Evolutionary conservation across 2,888 invertebrate species (phyloP), one percentile per base, ranked within the genome.

Genomic region (Tubulanus polymorphus): DNA sequence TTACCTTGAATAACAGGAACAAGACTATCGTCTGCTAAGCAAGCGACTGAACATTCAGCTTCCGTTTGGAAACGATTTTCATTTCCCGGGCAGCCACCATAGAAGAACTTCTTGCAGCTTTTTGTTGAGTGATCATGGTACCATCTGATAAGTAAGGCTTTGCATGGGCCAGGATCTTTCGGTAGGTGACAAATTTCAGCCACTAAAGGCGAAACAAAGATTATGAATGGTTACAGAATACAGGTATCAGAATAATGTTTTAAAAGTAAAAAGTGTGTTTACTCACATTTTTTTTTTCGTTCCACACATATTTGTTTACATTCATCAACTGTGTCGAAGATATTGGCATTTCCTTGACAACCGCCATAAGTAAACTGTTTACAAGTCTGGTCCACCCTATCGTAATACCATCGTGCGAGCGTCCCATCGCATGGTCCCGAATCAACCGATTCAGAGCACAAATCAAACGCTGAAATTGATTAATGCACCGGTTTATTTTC

Each of bases 31-130:
- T 41, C 41, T 6, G 51, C 32, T 46, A 26, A 35, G 48, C 51
- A 63, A 37, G 53, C 25, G 37, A 54, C 60, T n/a, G 84, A 81
- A 68, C 89, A 89, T 18, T 74, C 74, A 35, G 89, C 89, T 51
- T 86, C 84, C n/a, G 79, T 71, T 2, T 50, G 30, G 49, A 71
- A 64, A 28, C 61, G 51, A 55, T 64, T 65, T 23, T 88, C 87
- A 64, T 89, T 89, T 28, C 92, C 91, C 29, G 81, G 84, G 72
- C 92, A 92, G 55, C 92, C 92, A 37, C 90, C 86, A 72, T 87
- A 92, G 1, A 80, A 78, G 78, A 89, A 92, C 59, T 83, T 80
- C 53, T 81, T 81, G 73, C 93, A 93, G 29, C 79, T 76, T 18
- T 84, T 84, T 0, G 80, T 76, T 1, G 68, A 66, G 5, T 76